Base-by-base conservation (phyloP, 2,113 vertebrate species). In the Xyrauchen texanus region DNA sequence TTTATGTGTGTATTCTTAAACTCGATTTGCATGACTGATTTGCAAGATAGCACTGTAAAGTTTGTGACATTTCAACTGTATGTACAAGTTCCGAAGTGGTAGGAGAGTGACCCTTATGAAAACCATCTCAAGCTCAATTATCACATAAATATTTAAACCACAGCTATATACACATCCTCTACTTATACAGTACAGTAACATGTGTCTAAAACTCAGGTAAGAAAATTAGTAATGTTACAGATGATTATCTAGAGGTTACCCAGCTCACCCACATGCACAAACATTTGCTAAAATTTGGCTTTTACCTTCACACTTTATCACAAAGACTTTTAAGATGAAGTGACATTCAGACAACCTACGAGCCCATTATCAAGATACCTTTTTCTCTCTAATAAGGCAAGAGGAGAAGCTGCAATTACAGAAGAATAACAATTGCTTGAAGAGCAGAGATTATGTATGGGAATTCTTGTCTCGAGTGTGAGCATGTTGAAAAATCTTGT, bases 331-430 rank as follows among this genome's bases (percentile, higher is more conserved):
- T 34, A 34, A 78, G 74, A 79, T 73, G 63, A 78, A 81, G 77
- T 89, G 90, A 91, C 90, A 91, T 90, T 87, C 84, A 88, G 81
- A 87, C 82, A 82, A 60, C 85, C 78, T 52, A 60, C 88, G 88
- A 90, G 21, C 87, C 83, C 88, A 84, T 85, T 79, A 71, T 67
- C 77, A 64, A 76, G 91, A 82, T 92, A 92, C 88, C 82, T 9
- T 87, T 91, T 78, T 90, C 90, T 82, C 82, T 84, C 84, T 83
- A 89, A 86, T 88, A 92, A 88, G 88, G 92, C 81, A 91, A 93
- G 87, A 82, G 53, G 90, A 93, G 91, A 92, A 79, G 68, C n/a
- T n/a, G 21, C 21, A 34, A 34, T 34, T 34, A 34, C 21, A 34
- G 21, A 34, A 34, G 21, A 87, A 88, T 79, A 89, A 89, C 76